These are phyloP conservation scores for Gryon sp. DNA, from an alignment of 1,140 invertebrate genomes.

Conservation along the genomic window DNA sequence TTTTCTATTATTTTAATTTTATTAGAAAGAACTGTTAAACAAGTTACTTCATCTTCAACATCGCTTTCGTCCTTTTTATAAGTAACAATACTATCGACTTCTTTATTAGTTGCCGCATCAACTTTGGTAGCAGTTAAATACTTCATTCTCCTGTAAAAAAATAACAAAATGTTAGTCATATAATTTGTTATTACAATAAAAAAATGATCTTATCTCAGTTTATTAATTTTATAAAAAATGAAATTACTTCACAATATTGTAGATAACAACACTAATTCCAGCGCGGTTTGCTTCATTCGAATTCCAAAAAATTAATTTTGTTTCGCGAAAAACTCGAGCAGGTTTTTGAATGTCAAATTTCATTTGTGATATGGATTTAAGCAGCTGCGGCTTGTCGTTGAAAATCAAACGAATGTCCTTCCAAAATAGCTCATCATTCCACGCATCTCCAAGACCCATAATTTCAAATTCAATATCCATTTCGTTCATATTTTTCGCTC, in stretches of 20 bases:
- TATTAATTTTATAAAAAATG: background rate
- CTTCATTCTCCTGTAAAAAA: slow-evolving; percentile 23
- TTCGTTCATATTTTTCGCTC: slow-evolving; percentile 24
- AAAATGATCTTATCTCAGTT: background rate
- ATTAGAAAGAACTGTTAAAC: background rate
- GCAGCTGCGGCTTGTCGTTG: background rate
- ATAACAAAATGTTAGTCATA: background rate
- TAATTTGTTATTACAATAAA: background rate
- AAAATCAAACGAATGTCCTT: slow-evolving; percentile 49
- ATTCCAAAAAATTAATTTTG: slow-evolving; percentile 33
- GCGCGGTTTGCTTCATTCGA: slow-evolving; percentile 18
- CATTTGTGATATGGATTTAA: slow-evolving; percentile 23
- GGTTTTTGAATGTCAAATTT: slow-evolving; percentile 38
- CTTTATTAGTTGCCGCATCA: slow-evolving; percentile 35
- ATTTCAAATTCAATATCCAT: slow-evolving; percentile 43
- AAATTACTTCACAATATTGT: slow-evolving; percentile 47
- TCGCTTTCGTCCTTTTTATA: slow-evolving; percentile 9
- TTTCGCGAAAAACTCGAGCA: slow-evolving; percentile 16
- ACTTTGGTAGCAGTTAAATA: slow-evolving; percentile 18
- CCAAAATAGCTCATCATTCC: slow-evolving; percentile 49
- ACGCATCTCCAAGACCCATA: slow-evolving; percentile 14
- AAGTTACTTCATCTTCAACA: slow-evolving; percentile 26
- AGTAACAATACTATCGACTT: slow-evolving; percentile 24
- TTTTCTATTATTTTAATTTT: background rate
- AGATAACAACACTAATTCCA: slow-evolving; percentile 15